Evolutionary conservation across 2,888 invertebrate species (phyloP), one percentile per base, ranked within the genome.

Genomic region (Philopedon plagiatum): DNA sequence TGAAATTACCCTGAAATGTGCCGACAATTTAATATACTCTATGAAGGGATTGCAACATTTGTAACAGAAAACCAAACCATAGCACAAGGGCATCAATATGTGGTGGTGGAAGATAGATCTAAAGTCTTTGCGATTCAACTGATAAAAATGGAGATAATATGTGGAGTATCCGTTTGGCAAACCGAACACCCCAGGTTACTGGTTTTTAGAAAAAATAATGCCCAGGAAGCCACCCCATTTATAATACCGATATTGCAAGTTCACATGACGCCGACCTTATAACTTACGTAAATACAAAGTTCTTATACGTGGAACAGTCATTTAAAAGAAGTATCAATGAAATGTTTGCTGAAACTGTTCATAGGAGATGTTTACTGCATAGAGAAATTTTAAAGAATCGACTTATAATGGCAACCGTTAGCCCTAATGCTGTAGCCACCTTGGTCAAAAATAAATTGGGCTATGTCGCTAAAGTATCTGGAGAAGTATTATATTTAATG

Each of bases 391-490:
- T 66, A 21, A 58, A 58, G 18, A 66, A 66, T 19, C 5, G 66
- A 26, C 44, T 66, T 15, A 32, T 46, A n/a, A 13, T 66, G 46
- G 58, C 46, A 3, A 26, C 44, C 2, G 7, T 58, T 9, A 44
- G 11, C 5, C 66, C 66, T 2, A 66, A 66, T 21, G 32, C 29
- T 1, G 66, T 66, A 18, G 66, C 66, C 1, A n/a, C 57, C 8
- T 19, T 57, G 39, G 9, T 65, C 11, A 56, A 66, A 29, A 8
- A 66, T 39, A 56, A 39, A 2, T 29, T 66, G 29, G 66, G 66
- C 11, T 66, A 9, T 9, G 21, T 11, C 1, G 18, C 13, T 8
- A n/a, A n/a, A n/a, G 15, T 44, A 15, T 5, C 21, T 1, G 49
- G 21, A 19, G 11, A 61, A 61, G 44, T 44, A 7, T 2, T 61